Evolutionary conservation across 2,797 vertebrate genomes (phyloP).

Genomic region (Lacerta bilineata): DNA sequence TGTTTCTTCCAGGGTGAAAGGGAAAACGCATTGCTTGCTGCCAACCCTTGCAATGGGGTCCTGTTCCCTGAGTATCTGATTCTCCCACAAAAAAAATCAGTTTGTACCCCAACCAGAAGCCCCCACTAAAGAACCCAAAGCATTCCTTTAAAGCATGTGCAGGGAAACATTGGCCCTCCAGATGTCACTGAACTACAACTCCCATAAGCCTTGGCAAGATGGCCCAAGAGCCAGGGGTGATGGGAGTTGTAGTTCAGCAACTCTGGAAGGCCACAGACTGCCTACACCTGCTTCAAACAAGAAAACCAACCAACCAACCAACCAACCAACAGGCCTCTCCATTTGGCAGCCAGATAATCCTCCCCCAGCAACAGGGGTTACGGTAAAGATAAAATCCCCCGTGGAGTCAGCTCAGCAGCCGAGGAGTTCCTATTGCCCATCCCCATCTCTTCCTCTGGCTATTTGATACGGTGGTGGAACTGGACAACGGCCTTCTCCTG

Average conservation of each 20-base stretch:
- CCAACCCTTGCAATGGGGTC: no score
- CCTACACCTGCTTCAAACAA: no score
- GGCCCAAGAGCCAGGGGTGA: no score
- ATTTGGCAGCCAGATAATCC: rapidly evolving
- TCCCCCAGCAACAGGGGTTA: rapidly evolving
- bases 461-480: constrained; percentile 88
- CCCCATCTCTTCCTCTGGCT: neutral
- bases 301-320: no score
- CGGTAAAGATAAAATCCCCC: neutral
- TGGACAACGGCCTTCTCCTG: constrained; percentile 92
- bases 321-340: no score
- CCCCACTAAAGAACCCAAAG: rapidly evolving
- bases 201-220: no score
- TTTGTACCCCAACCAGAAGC: rapidly evolving
- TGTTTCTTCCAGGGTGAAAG: neutral
- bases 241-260: no score
- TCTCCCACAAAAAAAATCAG: neutral
- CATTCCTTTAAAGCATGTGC: rapidly evolving
- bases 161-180: no score
- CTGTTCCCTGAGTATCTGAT: neutral
- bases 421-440: neutral
- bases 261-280: no score
- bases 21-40: neutral
- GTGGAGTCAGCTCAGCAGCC: no score
- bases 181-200: no score